phyloP scores from a whole-genome alignment of 2,797 vertebrate genomes.

The Gallinago nigripennis region DNA sequence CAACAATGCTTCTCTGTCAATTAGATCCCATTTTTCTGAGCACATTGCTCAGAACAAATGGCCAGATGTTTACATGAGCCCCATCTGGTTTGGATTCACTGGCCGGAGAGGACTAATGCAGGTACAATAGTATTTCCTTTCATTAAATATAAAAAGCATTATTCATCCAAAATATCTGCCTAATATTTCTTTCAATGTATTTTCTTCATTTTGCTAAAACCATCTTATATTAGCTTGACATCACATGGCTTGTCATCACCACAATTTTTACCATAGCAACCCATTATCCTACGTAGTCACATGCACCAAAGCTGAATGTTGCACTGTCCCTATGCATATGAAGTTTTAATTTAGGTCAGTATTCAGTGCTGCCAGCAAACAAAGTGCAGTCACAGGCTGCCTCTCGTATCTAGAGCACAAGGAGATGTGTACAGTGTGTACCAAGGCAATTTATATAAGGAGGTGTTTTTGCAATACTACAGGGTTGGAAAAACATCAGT shows the following conservation, averaged over 20 bases:
- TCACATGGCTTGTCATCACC: slow-evolving; percentile 24
- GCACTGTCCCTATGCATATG: slow-evolving; percentile 56
- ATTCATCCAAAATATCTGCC: slow-evolving; percentile 21
- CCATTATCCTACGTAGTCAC: slow-evolving; percentile 51
- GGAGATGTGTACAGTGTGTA: not conserved
- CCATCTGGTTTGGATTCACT: slow-evolving; percentile 16
- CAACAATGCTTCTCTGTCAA: not conserved
- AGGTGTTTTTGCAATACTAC: not conserved
- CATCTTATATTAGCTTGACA: slow-evolving; percentile 38
- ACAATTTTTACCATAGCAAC: slow-evolving; percentile 72
- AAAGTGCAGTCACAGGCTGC: not conserved
- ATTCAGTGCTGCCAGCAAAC: slow-evolving; percentile 31
- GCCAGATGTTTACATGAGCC: slow-evolving; percentile 13
- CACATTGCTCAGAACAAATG: not conserved
- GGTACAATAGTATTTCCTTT: not conserved
- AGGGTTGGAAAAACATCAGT: not conserved
- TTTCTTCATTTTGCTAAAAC: slow-evolving; percentile 30
- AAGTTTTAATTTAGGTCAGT: slow-evolving; percentile 74
- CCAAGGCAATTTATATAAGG: not conserved
- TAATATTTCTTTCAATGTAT: not conserved
- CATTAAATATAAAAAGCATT: slow-evolving; percentile 19
- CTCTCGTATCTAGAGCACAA: not conserved
- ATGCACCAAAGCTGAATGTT: slow-evolving; percentile 18
- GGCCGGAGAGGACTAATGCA: not conserved
- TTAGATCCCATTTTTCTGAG: slow-evolving; percentile 17